phyloP scores from a whole-genome alignment of 2,888 invertebrate species.

The Harpalus rufipes region DNA sequence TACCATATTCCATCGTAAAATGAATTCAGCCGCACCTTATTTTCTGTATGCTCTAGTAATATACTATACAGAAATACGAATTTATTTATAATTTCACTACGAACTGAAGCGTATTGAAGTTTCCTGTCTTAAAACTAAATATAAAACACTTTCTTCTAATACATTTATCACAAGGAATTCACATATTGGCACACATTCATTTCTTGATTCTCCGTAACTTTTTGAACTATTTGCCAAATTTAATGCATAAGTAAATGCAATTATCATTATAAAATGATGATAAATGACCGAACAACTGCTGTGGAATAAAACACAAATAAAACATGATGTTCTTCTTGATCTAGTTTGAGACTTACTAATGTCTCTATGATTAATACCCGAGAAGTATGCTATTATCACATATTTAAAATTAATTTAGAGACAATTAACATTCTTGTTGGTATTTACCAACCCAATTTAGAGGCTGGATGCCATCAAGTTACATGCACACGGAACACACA shows the following conservation, averaged over 20 bases:
- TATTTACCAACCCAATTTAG: slow-evolving; percentile 49
- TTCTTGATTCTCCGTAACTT: not conserved
- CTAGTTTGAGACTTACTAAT: slow-evolving; percentile 24
- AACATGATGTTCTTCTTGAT: not conserved
- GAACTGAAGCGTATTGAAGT: slow-evolving; percentile 5
- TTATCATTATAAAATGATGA: slow-evolving; percentile 3
- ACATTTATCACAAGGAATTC: slow-evolving; percentile 6
- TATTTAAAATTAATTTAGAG: slow-evolving; percentile 62
- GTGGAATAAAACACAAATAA: not conserved
- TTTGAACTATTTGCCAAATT: slow-evolving; percentile 5
- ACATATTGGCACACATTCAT: not conserved
- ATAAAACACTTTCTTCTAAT: slow-evolving; percentile 2
- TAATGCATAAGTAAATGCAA: not conserved
- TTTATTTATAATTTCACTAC: slow-evolving; percentile 10
- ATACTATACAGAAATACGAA: not conserved
- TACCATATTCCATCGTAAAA: too few relatives aligned
- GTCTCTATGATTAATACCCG: slow-evolving; percentile 56
- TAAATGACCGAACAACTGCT: slow-evolving; percentile 27
- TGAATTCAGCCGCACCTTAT: not conserved
- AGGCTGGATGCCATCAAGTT: slow-evolving; percentile 18
- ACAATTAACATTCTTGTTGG: slow-evolving; percentile 60
- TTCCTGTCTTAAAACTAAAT: slow-evolving; percentile 14
- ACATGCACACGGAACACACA: slow-evolving; percentile 44
- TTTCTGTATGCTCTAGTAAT: not conserved
- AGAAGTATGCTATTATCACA: slow-evolving; percentile 55